Base-by-base conservation (phyloP, 2,888 invertebrate genomes). In the Dinocampus coccinellae region DNA sequence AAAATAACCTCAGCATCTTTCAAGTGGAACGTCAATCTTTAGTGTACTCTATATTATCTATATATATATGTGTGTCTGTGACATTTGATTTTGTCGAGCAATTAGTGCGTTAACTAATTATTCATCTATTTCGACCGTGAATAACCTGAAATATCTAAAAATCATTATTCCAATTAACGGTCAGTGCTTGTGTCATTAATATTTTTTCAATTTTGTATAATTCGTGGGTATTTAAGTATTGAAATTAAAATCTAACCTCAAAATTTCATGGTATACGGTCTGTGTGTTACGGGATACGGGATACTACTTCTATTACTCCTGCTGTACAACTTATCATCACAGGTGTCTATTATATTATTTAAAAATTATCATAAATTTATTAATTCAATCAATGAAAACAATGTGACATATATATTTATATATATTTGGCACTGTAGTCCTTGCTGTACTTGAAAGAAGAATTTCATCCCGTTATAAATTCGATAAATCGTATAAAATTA, bases 391-490 rank as follows among this genome's bases (percentile, higher is more conserved):
- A n/a, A 47, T 47, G 16, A 3, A 47, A 7, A 47, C 16, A 47
- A 16, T 47, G 47, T 16, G 16, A 20, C n/a, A 4, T 7, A 29
- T 29, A 29, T 4, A 29, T 4, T 7, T 29, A 61, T n/a, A 61
- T 33, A 61, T 61, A 61, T 52, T 65, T 33, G 34, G 7, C n/a
- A 53, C 13, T 22, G 53, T 3, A 55, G 11, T 22, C 6, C 13
- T 33, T 11, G 34, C 7, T 16, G 16, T 34, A 24, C 26, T 26
- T n/a, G 33, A 34, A 63, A 55, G 34, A 74, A 63, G 69, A 74
- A 74, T 74, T 65, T 67, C 57, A 33, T 69, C 69, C 74, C 65
- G 74, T 74, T 74, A 74, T 74, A 72, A n/a, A n/a, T n/a, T n/a
- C n/a, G n/a, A n/a, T n/a, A n/a, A 39, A 60, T 57, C 47, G 57